Percentiles rank a stretch among this genome's conserved stretches.
These are phyloP conservation scores for Cotesia congregata DNA, from an alignment of 2,888 invertebrate species.

Conservation along the genomic window DNA sequence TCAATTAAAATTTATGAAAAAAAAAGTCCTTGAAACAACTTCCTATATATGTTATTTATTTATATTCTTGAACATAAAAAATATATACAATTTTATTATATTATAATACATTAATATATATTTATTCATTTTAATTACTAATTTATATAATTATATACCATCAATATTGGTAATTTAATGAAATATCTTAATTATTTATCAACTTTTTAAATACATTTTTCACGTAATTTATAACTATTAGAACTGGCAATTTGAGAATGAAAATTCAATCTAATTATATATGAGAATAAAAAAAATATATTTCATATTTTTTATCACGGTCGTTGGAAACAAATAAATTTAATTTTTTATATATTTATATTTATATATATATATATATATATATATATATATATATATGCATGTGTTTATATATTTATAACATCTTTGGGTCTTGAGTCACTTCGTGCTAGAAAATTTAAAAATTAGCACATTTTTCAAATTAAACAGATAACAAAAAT, in stretches of 20 bases:
- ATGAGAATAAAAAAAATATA: not conserved
- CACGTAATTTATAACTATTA: not conserved
- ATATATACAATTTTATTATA: not conserved
- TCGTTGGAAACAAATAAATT: too few relatives aligned
- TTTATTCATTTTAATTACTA: not conserved
- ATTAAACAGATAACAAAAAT: not conserved
- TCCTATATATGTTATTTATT: not conserved
- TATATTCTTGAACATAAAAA: conserved; percentile 1
- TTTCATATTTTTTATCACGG: too few relatives aligned
- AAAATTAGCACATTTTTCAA: not conserved
- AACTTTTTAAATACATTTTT: not conserved
- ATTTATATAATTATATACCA: not conserved
- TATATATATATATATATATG: not conserved
- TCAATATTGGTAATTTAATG: not conserved
- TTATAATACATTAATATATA: not conserved
- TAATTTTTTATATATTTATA: not conserved
- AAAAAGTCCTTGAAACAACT: not conserved
- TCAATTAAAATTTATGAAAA: not conserved
- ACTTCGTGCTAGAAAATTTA: not conserved
- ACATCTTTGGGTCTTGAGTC: not conserved
- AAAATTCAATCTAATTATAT: not conserved
- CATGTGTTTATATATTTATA: not conserved
- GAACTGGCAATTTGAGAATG: not conserved
- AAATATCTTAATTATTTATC: not conserved
- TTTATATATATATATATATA: not conserved